These are phyloP conservation scores for Python bivittatus DNA, from an alignment of 2,113 vertebrate genomes.

Conservation along the genomic window DNA sequence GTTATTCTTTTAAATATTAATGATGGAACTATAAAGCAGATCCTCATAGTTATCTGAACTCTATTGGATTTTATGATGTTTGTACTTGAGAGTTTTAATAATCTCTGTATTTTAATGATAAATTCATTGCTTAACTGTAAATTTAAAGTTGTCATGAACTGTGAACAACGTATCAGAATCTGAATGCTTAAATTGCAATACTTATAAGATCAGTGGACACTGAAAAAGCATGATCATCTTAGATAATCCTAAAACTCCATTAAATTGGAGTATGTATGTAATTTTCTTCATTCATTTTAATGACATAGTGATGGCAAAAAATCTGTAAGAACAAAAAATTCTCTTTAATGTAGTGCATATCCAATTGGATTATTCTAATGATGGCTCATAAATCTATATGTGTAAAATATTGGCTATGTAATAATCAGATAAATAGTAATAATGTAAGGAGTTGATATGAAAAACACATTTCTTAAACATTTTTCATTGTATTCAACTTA, in stretches of 20 bases:
- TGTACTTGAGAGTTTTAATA: not conserved
- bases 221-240: constrained; percentile 21
- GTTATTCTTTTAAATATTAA: not conserved
- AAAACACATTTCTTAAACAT: not conserved
- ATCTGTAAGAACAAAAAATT: constrained; percentile 4
- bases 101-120: constrained; percentile 23
- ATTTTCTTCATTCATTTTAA: constrained; percentile 34
- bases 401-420: constrained; percentile 18
- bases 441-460: not conserved
- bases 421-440: constrained; percentile 7
- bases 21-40: not conserved
- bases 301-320: not conserved
- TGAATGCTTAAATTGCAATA: constrained; percentile 20
- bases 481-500: no score
- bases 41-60: not conserved
- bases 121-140: constrained; percentile 18
- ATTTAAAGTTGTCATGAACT: constrained; percentile 12
- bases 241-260: constrained; percentile 27
- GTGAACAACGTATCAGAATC: constrained; percentile 8
- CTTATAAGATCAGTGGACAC: constrained; percentile 13
- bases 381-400: constrained; percentile 3
- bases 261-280: constrained; percentile 27
- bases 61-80: not conserved
- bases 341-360: constrained; percentile 1
- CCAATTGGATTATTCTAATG: not conserved